phyloP scores from a whole-genome alignment of 2,113 vertebrate genomes.

The Mellivora capensis region DNA sequence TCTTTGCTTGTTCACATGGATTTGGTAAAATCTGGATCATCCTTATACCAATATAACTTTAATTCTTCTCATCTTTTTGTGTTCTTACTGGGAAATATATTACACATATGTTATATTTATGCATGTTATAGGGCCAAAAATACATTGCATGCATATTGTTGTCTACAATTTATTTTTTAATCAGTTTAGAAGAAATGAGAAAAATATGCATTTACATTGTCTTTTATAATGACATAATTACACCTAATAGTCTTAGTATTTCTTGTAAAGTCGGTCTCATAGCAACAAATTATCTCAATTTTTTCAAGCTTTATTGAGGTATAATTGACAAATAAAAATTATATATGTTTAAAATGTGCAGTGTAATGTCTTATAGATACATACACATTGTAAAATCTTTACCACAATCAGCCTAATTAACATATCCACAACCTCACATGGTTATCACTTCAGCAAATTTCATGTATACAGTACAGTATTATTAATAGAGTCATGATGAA shows the following conservation, averaged over 20 bases:
- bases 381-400: background rate
- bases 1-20: background rate
- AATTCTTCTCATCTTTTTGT: background rate
- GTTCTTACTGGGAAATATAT: background rate
- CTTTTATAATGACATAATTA: background rate
- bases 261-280: background rate
- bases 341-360: background rate
- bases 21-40: background rate
- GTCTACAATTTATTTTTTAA: background rate
- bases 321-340: background rate
- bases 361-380: background rate
- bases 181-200: background rate
- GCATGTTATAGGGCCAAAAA: background rate
- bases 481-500: background rate
- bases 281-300: background rate
- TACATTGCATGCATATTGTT: background rate
- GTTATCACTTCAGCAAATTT: background rate
- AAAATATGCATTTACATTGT: background rate
- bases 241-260: background rate
- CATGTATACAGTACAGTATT: background rate
- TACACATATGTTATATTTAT: background rate
- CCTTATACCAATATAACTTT: background rate
- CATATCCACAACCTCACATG: background rate
- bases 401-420: background rate
- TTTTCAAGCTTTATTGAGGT: background rate